These are phyloP conservation scores for Benitochromis conjunctus DNA, from an alignment of 2,113 vertebrate species.

Conservation along the genomic window DNA sequence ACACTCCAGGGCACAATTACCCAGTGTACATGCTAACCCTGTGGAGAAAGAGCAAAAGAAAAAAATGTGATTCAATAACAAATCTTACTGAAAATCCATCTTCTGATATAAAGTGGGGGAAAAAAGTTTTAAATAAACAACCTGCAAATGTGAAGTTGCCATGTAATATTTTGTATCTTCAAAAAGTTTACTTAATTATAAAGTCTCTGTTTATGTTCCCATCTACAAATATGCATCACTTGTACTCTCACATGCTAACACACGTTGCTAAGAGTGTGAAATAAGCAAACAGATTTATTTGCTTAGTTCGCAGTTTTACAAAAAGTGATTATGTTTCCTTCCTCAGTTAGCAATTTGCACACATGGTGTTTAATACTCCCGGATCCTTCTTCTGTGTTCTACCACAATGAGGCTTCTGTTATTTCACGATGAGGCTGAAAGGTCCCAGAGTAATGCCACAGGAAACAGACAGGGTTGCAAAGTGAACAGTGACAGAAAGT, in stretches of 20 bases:
- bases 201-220: neutral
- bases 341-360: neutral
- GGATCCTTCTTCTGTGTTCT: neutral
- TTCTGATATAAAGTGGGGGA: neutral
- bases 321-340: neutral
- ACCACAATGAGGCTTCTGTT: conserved; percentile 40
- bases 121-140: neutral
- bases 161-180: neutral
- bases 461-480: conserved; percentile 1
- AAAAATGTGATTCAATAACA: neutral
- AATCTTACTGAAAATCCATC: neutral
- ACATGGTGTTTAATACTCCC: neutral
- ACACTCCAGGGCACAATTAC: accelerated
- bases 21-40: conserved; percentile 15
- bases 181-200: neutral
- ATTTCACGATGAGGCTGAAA: neutral
- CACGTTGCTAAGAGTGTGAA: neutral
- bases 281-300: neutral
- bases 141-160: neutral
- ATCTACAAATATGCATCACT: neutral
- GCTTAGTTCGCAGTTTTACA: neutral
- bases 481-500: neutral
- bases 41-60: neutral
- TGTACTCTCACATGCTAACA: neutral
- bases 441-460: neutral